A percentile compares a stretch with the other conserved stretches of the same genome.
Conservation (phyloP, 2,113 vertebrate genomes). For the Chauna torquata region DNA sequence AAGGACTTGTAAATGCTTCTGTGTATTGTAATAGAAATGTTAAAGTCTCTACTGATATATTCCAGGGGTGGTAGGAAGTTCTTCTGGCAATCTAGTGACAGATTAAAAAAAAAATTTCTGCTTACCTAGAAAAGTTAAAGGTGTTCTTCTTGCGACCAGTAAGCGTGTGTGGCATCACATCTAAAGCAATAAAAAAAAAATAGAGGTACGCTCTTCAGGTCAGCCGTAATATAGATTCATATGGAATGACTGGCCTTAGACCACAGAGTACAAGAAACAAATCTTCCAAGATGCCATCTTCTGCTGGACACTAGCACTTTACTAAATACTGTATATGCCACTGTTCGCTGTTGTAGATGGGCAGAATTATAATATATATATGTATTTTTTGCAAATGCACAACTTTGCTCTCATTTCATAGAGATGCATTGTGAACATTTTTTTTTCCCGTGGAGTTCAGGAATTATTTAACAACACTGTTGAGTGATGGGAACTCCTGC, state of each 20-base stretch:
- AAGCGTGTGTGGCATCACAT: neutral
- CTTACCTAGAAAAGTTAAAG: neutral
- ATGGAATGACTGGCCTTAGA: neutral
- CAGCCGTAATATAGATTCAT: neutral
- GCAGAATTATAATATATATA: neutral
- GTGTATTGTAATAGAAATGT: neutral
- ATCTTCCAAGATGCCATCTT: neutral
- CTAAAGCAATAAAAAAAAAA: neutral
- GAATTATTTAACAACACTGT: neutral
- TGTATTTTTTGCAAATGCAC: neutral
- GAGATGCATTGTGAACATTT: neutral
- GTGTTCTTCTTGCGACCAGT: neutral
- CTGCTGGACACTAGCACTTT: neutral
- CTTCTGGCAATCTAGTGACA: neutral
- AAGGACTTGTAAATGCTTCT: neutral
- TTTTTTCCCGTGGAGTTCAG: neutral
- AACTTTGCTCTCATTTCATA: neutral
- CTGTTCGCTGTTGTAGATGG: neutral
- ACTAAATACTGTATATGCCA: neutral
- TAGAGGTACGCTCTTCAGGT: neutral
- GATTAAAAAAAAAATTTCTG: too few species aligned
- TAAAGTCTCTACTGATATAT: neutral
- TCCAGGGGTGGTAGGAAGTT: fast-evolving
- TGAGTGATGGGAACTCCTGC: neutral
- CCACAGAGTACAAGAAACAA: neutral